Evolutionary conservation across 2,113 vertebrate species (phyloP), one percentile per base, ranked within the genome.

Genomic region (Corythornis vintsioides): DNA sequence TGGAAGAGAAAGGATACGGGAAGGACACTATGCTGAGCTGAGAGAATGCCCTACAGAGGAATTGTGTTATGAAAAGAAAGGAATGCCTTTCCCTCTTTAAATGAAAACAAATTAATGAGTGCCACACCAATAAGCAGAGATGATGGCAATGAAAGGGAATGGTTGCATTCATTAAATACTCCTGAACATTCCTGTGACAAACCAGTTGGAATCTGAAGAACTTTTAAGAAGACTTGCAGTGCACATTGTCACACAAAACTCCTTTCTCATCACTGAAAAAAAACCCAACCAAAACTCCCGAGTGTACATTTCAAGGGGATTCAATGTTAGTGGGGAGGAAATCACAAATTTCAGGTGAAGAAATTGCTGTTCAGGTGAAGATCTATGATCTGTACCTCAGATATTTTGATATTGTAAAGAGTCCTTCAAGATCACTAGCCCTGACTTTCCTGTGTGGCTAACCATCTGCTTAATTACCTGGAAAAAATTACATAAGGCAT

Each of bases 381-480:
- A 29, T 59, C 17, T 56, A 6, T 83, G 66, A 52, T 56, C 25
- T 85, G 3, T 70, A 43, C 20, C 15, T 93, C 38, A 50, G 35
- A 20, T 79, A 45, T 56, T 88, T 89, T 91, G n/a, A 33, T 93
- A 61, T 1, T 78, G n/a, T 56, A 59, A 47, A 47, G 64, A 74
- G 33, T 82, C 53, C 38, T 92, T 90, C 55, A 75, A 77, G 72
- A 28, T 6, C 38, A n/a, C 47, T 56, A 80, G 42, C 79, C 53
- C 57, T 59, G 2, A 16, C 17, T 89, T 87, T 72, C 21, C 53
- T 74, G n/a, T 8, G 1, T 85, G 76, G 43, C 64, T 66, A 83
- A 80, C 60, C 77, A 83, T 29, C 35, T 83, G 50, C n/a, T 76
- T 87, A 84, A 75, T 95, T 93, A 72, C 73, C 48, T 81, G 71